These are phyloP conservation scores for Blastomussa wellsi DNA, from an alignment of 92 coral and sea anemone species.

Conservation along the genomic window DNA sequence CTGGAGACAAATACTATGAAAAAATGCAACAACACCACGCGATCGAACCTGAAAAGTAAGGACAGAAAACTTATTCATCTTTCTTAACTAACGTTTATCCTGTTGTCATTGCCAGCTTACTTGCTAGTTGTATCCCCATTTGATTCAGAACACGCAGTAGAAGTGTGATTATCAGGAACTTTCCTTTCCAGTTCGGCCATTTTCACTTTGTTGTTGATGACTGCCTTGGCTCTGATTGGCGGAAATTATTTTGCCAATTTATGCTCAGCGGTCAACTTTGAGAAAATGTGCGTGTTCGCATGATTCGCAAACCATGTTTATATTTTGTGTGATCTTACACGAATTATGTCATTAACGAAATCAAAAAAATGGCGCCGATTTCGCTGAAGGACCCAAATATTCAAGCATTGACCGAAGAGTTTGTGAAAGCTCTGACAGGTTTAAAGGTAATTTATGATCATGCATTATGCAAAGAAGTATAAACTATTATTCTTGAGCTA, in stretches of 20 bases:
- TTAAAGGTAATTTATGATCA: conserved; percentile 55
- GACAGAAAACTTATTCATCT: not conserved
- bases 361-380: conserved; percentile 86
- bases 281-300: conserved; percentile 5
- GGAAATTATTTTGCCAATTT: not conserved
- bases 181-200: conserved; percentile 70
- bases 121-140: conserved; percentile 57
- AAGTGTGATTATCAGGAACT: conserved; percentile 21
- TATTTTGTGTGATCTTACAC: conserved; percentile 7
- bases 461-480: not conserved
- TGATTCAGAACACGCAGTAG: conserved; percentile 49
- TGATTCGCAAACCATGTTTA: no score
- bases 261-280: conserved; percentile 23
- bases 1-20: conserved; percentile 85
- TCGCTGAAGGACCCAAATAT: conserved; percentile 74
- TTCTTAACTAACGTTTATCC: not conserved
- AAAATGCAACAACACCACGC: conserved; percentile 79
- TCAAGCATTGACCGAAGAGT: conserved; percentile 55
- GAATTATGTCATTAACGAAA: not conserved
- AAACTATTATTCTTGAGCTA: not conserved
- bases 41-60: conserved; percentile 61
- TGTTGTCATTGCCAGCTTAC: conserved; percentile 8
- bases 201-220: conserved; percentile 48
- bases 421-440: conserved; percentile 59
- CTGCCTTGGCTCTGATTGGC: conserved; percentile 58